These are phyloP conservation scores for Chelidonichthys spinosus DNA, from an alignment of 2,797 vertebrate species.

Conservation along the genomic window DNA sequence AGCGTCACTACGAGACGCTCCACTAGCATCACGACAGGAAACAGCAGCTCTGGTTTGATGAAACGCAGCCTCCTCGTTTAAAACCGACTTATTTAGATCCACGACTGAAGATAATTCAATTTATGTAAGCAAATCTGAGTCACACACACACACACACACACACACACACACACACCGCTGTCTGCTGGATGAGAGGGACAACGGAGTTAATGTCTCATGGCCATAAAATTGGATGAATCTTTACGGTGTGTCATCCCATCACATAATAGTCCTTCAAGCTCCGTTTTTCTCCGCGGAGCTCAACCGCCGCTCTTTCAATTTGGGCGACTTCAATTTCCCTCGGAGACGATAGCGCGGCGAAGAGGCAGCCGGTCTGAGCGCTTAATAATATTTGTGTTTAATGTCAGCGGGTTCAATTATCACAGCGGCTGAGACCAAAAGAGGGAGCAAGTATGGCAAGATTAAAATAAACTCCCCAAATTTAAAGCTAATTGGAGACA, in stretches of 20 bases:
- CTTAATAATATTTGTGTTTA: constrained; percentile 3
- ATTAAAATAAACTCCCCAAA: neutral
- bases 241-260: constrained; percentile 57
- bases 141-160: constrained; percentile 13
- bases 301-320: constrained; percentile 49
- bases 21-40: neutral
- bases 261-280: constrained; percentile 54
- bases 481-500: neutral
- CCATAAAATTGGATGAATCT: constrained; percentile 67
- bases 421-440: constrained; percentile 4
- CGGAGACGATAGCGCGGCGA: neutral
- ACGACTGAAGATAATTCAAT: constrained; percentile 30
- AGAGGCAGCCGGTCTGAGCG: neutral
- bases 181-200: constrained; percentile 40
- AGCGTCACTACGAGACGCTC: no score
- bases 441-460: neutral
- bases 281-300: constrained; percentile 41
- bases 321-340: constrained; percentile 23
- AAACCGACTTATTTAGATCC: constrained; percentile 23
- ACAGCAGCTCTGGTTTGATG: neutral
- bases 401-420: neutral
- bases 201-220: constrained; percentile 47
- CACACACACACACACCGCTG: constrained; percentile 17
- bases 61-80: neutral
- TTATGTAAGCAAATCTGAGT: constrained; percentile 19